Evolutionary conservation across 2,113 vertebrate genomes (phyloP), one percentile per base, ranked within the genome.

Genomic region (Alethe castanea): DNA sequence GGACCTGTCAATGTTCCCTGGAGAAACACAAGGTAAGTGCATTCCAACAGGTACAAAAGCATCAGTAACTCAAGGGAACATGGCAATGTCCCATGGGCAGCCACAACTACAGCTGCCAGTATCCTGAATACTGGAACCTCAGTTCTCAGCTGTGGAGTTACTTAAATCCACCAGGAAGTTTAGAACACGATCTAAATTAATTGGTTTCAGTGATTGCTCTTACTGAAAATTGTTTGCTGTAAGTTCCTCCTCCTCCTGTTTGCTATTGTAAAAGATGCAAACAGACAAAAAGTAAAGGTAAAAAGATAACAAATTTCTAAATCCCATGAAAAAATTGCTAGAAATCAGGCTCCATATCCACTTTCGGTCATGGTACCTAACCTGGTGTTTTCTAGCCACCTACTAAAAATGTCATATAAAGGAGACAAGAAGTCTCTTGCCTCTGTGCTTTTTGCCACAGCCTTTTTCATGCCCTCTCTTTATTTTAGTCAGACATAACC

Each of bases 1-100:
- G 0, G 66, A 94, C 29, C 20, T 92, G 52, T 91, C 88, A 12
- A 4, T n/a, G 61, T 28, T 71, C 40, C 16, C 25, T 14, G 76
- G 88, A 88, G 83, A 31, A 72, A 93, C 92, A 35, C 91, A 91
- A 77, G 67, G 92, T 80, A 83, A 87, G 28, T 69, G 82, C 71
- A 85, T 70, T 40, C 31, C 38, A 23, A 19, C 16, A 74, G 29
- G 52, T 50, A 72, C 2, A 3, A 84, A 64, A 47, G 14, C 35
- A 36, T 12, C 53, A 36, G 7, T 36, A 38, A 33, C n/a, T 52
- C 35, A 17, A 6, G 19, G 52, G 31, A 65, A 52, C 4, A 1
- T 2, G 24, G 25, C 33, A 20, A 17, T 45, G 20, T 44, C n/a
- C 44, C 2, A 2, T 40, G 54, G 54, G 40, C 26, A 67, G 4